phyloP scores from a whole-genome alignment of 2,797 vertebrate genomes.

The Spea hammondii region DNA sequence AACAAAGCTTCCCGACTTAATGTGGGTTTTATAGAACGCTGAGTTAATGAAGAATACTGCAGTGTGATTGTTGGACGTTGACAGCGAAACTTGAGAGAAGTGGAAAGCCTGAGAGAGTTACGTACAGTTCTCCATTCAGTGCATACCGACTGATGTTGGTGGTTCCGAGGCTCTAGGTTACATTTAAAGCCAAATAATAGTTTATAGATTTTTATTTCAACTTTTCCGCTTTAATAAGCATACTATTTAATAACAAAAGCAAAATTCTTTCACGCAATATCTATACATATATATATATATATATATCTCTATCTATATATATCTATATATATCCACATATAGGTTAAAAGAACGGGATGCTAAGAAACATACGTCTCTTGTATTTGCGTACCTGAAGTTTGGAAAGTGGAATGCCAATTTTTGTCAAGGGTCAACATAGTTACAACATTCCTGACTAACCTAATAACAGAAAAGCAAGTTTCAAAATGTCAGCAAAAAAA shows the following conservation, averaged over 20 bases:
- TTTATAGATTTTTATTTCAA: too few species aligned
- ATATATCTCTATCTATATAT: too few species aligned
- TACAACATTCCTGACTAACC: constrained; percentile 11
- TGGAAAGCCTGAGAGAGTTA: not conserved
- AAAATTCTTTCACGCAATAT: too few species aligned
- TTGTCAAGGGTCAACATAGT: not conserved
- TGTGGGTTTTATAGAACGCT: not conserved
- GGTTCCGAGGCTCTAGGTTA: not conserved
- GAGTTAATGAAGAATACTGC: not conserved
- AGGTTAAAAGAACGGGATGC: too few species aligned
- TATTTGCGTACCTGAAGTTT: not conserved
- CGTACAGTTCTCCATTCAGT: not conserved
- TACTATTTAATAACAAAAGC: too few species aligned
- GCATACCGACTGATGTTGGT: not conserved
- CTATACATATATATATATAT: too few species aligned
- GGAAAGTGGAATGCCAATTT: not conserved
- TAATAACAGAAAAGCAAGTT: constrained; percentile 15
- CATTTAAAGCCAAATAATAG: not conserved
- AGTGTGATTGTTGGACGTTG: not conserved
- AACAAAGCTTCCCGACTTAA: not conserved
- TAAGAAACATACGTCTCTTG: not conserved
- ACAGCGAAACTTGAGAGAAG: too few species aligned
- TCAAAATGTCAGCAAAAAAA: constrained; percentile 10
- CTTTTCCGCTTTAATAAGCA: too few species aligned
- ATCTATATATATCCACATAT: too few species aligned